Evolutionary conservation across 1,140 invertebrate species (phyloP), one percentile per base, ranked within the genome.

Genomic region (Diachasma alloeum): DNA sequence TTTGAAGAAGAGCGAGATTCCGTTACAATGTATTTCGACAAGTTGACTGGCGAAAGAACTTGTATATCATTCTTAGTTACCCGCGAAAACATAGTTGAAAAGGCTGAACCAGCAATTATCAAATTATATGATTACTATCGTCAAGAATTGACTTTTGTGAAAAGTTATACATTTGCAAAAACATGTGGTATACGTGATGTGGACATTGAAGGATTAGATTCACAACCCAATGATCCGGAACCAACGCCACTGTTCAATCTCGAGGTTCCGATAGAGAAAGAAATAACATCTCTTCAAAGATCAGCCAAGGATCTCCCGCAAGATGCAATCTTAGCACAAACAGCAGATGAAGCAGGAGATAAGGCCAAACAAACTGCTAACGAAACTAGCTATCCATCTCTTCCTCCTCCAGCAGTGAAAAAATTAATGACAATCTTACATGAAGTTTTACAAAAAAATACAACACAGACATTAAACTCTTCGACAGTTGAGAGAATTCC

Each of bases 71-170:
- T 91, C 15, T 86, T 89, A 0, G 91, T 91, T 0, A 87, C 86
- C 2, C 82, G 86, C 37, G 86, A 89, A 69, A 85, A 83, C 19
- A 72, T 88, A 0, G 85, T 90, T 10, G 87, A 89, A 9, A 82
- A 81, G 66, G 91, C 92, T 0, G 91, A 92, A 80, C 91, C 94
- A 0, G 93, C 92, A 0, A 90, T 92, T 70, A 91, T 93, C 13
- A 91, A 90, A 75, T 88, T 95, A 2, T 92, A 92, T 74, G 94
- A 96, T 85, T 96, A 96, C 79, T 96, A 96, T 83, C 86, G 89
- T 48, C 90, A 92, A n/a, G 88, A 91, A 17, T 79, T 90, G 2
- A 88, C 84, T 13, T 79, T 90, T 46, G 80, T 71, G 13, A 63
- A 79, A 53, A 75, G 42, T 53, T 75, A 75, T 37, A 75, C 19